phyloP scores from a whole-genome alignment of 2,888 invertebrate genomes.

The Fissipunctia ypsillon region DNA sequence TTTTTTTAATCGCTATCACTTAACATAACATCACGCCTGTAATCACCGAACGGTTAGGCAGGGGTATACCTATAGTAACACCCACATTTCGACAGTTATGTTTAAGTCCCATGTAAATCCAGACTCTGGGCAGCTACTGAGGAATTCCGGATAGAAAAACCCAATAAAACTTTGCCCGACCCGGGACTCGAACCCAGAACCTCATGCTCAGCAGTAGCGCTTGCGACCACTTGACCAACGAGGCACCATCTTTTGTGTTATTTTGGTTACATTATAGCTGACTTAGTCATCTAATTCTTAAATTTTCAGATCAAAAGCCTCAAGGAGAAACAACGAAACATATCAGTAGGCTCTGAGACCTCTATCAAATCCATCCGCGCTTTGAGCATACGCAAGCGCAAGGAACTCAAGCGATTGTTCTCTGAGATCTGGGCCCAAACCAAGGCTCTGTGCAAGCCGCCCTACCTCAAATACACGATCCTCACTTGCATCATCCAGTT shows the following conservation, averaged over 20 bases:
- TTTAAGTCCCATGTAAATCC: background rate
- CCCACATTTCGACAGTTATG: background rate
- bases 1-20: background rate
- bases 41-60: background rate
- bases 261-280: background rate
- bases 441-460: slow-evolving; percentile 93
- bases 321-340: slow-evolving; percentile 92
- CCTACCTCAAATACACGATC: slow-evolving; percentile 93
- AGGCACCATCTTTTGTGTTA: background rate
- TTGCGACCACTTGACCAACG: background rate
- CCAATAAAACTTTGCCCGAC: background rate
- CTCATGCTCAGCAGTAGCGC: background rate
- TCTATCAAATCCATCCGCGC: slow-evolving; percentile 93
- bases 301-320: slow-evolving; percentile 92
- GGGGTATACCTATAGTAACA: background rate
- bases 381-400: slow-evolving; percentile 93
- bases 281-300: slow-evolving; percentile 17
- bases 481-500: slow-evolving; percentile 95
- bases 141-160: background rate
- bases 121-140: background rate
- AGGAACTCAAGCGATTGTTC: slow-evolving; percentile 93
- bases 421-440: slow-evolving; percentile 94
- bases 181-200: background rate
- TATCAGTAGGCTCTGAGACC: slow-evolving; percentile 91
- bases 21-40: too few relatives aligned